Evolutionary conservation across 2,113 vertebrate species (phyloP).

Genomic region (Oryzias woworae): DNA sequence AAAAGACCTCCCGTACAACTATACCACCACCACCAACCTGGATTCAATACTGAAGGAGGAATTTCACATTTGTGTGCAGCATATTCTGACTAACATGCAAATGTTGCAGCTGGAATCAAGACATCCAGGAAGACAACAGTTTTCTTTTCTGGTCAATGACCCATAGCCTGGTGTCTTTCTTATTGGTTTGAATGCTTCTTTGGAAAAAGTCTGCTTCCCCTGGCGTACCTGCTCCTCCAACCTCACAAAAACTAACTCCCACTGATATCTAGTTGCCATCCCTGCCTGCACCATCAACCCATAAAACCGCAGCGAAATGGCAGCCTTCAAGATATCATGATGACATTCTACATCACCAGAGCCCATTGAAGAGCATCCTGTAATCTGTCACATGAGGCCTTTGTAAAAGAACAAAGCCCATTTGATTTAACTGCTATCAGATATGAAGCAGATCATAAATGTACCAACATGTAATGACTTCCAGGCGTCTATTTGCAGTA

Average conservation of each 20-base stretch:
- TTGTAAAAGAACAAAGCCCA: slow-evolving; percentile 15
- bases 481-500: slow-evolving; percentile 4
- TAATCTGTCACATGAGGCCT: slow-evolving; percentile 11
- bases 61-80: too few species aligned
- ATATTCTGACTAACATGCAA: too few species aligned
- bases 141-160: too few species aligned
- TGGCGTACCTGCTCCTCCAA: too few species aligned
- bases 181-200: too few species aligned
- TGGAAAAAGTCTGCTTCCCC: too few species aligned
- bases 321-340: slow-evolving; percentile 21
- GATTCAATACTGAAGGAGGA: too few species aligned
- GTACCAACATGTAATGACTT: slow-evolving; percentile 20
- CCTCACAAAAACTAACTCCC: slow-evolving; percentile 25
- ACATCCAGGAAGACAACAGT: too few species aligned
- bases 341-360: slow-evolving; percentile 13
- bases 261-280: slow-evolving; percentile 19
- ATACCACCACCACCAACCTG: too few species aligned
- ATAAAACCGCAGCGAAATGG: slow-evolving; percentile 15
- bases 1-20: too few species aligned
- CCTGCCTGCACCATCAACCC: neutral
- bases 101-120: too few species aligned
- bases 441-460: slow-evolving; percentile 30
- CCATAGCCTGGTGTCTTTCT: too few species aligned
- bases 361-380: neutral
- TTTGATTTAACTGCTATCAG: slow-evolving; percentile 5